Base-by-base conservation (phyloP, 2,888 invertebrate species). In the Troglohyphantes excavatus region DNA sequence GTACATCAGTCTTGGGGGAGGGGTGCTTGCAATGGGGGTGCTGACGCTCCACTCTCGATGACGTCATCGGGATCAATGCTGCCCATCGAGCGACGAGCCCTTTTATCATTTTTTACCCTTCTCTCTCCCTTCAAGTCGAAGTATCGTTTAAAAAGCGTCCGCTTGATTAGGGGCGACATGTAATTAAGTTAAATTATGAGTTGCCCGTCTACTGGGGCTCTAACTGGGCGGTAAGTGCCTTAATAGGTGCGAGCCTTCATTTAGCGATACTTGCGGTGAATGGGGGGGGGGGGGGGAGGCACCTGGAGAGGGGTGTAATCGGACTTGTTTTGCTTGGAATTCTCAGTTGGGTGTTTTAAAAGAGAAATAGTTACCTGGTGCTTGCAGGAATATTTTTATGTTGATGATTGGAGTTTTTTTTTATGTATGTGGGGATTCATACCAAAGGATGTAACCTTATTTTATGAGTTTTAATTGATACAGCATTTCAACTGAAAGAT, bases 141-240 rank as follows among this genome's bases (percentile, higher is more conserved):
- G 84, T 67, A 76, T 75, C 75, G 84, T 85, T 84, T 76, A 75
- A 85, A 85, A 85, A 67, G 53, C 75, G 53, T 65, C 39, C 75
- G 53, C 53, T 75, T 85, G 75, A 75, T 75, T 75, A 75, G 67
- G 67, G 75, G 65, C 53, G 84, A 85, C 84, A 46, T 85, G 53
- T 67, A 85, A 85, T 85, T 85, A 75, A 85, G 75, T 85, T 67
- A 75, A 75, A 75, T 85, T 85, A 76, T 53, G 67, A 29, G 72
- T 26, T 33, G 33, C 70, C 59, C 82, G 72, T 82, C 72, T 26
- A 82, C 72, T 33, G 27, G 68, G 53, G 33, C 43, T 33, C 26
- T 82, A 82, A 82, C 59, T 72, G 72, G 61, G 26, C 27, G 29
- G 27, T 63, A 78, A 78, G 39, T 68, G 53, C 53, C 53, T 81